phyloP scores from a whole-genome alignment of 2,113 vertebrate genomes.

The cattle (Bos taurus) region DNA sequence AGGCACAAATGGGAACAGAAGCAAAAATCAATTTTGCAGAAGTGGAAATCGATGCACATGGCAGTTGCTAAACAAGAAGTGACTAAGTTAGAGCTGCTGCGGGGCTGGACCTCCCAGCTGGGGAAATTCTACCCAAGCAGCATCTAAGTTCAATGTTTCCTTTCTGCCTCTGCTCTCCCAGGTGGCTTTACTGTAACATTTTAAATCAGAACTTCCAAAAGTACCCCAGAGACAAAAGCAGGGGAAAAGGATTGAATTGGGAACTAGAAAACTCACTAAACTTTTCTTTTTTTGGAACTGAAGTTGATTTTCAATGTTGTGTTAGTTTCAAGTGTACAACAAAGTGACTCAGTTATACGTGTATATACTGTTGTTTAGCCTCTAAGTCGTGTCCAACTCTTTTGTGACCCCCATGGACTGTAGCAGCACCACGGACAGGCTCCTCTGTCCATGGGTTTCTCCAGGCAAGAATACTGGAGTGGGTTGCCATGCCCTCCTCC shows the following conservation, averaged over 20 bases:
- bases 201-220: neutral
- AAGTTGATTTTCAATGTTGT: neutral
- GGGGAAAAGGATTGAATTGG: neutral
- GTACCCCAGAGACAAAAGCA: neutral
- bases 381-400: neutral
- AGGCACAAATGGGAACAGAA: slow-evolving; percentile 47
- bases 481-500: neutral
- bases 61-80: slow-evolving; percentile 55
- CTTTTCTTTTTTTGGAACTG: neutral
- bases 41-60: slow-evolving; percentile 66
- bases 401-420: neutral
- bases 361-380: neutral
- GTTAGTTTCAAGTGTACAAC: neutral
- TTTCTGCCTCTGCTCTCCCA: neutral
- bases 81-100: slow-evolving; percentile 22
- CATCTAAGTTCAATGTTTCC: neutral
- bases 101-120: neutral
- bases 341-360: neutral
- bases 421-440: neutral
- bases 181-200: neutral
- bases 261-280: neutral
- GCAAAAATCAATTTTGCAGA: slow-evolving; percentile 69
- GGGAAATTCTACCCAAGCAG: neutral
- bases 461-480: neutral
- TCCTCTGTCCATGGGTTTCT: neutral